Base-by-base conservation (phyloP, 2,797 vertebrate genomes). In the Vipera latastei region DNA sequence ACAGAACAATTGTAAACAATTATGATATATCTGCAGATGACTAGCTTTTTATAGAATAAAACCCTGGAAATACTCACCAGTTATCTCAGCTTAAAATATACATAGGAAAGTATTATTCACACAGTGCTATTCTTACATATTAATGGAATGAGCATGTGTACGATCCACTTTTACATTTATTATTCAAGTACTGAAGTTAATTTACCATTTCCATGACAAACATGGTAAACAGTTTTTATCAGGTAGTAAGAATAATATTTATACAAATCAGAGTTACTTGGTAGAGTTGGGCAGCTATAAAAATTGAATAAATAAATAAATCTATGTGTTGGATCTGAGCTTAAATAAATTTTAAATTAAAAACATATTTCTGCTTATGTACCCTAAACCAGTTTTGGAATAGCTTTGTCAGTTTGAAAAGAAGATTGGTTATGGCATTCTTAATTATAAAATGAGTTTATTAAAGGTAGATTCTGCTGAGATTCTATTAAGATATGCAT, bases 381-480 rank as follows among this genome's bases (percentile, higher is more conserved):
- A 61, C 22, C n/a, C 91, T 26, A 56, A 53, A 92, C 8, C 13
- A 22, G 28, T 69, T 63, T 73, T 51, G 59, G 6, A 83, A 13
- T 69, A 53, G 12, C 92, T 95, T 13, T 95, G 91, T n/a, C 86
- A 63, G 89, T 93, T 95, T 94, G 89, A 94, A 92, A 94, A 85
- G 88, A 90, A 94, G 69, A 90, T 85, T 92, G 63, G 93, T 91
- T 92, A 60, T 61, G 91, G 61, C 73, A 90, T 6, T 32, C 60
- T 86, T 94, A 96, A 96, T 95, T 95, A 95, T 63, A 93, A 95
- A 90, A 51, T 69, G 2, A 94, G 86, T 95, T 96, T 48, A 73
- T 53, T 55, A 89, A 83, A 22, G 60, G 90, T 93, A 93, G 73
- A 93, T 91, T 86, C 85, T 95, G 25, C 63, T 95, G 69, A 94